Percentiles rank a stretch among this genome's conserved stretches.
Evolutionary conservation across 1,140 invertebrate genomes (phyloP).

Genomic region (Elysia chlorotica): DNA sequence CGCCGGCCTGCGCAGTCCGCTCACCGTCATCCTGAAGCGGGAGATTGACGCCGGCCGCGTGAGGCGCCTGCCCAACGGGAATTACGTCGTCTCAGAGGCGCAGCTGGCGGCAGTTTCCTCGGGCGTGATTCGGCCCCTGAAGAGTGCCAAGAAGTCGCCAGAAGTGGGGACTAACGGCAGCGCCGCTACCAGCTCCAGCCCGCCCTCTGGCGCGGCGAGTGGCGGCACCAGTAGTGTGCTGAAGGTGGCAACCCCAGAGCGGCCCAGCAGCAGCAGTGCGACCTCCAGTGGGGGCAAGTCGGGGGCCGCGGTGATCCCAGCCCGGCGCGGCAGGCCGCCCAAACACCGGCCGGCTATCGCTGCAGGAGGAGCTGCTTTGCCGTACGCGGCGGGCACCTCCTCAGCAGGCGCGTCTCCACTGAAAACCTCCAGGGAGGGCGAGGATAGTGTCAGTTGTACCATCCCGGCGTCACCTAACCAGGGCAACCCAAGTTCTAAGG

Average conservation of each 20-base stretch:
- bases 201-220: not conserved
- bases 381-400: no score
- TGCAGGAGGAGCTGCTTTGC: no score
- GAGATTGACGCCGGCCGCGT: constrained; percentile 49
- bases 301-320: not conserved
- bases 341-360: constrained; percentile 21
- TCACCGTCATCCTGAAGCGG: constrained; percentile 48
- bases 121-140: not conserved
- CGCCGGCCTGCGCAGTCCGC: constrained; percentile 30
- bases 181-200: not conserved
- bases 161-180: not conserved
- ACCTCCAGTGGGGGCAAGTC: not conserved
- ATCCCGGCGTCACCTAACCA: no score
- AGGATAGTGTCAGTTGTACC: no score
- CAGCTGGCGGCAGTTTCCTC: constrained; percentile 1
- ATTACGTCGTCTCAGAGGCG: constrained; percentile 28
- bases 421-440: no score
- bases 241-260: not conserved
- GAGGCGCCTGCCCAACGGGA: constrained; percentile 37
- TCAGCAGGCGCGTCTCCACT: no score
- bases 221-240: not conserved
- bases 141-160: constrained; percentile 5
- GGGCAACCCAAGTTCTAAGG: no score
- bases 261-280: not conserved
- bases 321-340: not conserved